Conservation (phyloP, 92 coral and sea anemone genomes). For the Chrysogorgia sp. region DNA sequence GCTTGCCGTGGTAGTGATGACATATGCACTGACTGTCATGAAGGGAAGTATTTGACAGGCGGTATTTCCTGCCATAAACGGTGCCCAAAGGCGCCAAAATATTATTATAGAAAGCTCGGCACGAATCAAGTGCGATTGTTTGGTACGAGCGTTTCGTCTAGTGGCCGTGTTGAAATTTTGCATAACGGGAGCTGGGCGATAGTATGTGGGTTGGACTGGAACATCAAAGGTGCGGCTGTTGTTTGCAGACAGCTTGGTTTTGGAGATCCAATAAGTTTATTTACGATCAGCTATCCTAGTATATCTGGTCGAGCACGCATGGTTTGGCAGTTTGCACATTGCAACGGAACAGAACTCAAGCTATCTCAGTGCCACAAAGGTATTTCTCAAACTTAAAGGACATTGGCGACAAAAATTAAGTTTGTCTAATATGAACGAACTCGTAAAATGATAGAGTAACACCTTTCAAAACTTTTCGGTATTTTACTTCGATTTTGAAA, state of each 20-base stretch:
- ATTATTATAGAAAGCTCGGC: conserved; percentile 27
- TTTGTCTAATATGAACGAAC: no score
- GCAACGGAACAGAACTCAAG: neutral
- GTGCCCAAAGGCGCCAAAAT: conserved; percentile 14
- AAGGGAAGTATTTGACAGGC: conserved; percentile 17
- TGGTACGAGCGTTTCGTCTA: conserved; percentile 7
- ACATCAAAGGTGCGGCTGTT: conserved; percentile 43
- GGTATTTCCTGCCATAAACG: conserved; percentile 2
- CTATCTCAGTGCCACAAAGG: neutral
- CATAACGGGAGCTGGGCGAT: conserved; percentile 36
- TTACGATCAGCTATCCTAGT: neutral
- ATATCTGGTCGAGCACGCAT: neutral
- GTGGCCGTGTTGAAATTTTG: conserved; percentile 40
- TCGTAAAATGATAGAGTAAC: no score
- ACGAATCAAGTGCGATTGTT: conserved; percentile 1
- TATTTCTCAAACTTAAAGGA: neutral
- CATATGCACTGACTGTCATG: conserved; percentile 48
- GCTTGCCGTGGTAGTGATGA: conserved; percentile 69
- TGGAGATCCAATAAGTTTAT: conserved; percentile 10
- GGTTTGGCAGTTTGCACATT: neutral
- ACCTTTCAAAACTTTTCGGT: no score
- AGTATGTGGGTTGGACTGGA: conserved; percentile 51
- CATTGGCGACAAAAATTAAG: neutral
- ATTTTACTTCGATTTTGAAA: no score
- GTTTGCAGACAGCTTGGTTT: conserved; percentile 57